Evolutionary conservation across 1,140 invertebrate genomes (phyloP).

Genomic region (Drosophila arawakana): DNA sequence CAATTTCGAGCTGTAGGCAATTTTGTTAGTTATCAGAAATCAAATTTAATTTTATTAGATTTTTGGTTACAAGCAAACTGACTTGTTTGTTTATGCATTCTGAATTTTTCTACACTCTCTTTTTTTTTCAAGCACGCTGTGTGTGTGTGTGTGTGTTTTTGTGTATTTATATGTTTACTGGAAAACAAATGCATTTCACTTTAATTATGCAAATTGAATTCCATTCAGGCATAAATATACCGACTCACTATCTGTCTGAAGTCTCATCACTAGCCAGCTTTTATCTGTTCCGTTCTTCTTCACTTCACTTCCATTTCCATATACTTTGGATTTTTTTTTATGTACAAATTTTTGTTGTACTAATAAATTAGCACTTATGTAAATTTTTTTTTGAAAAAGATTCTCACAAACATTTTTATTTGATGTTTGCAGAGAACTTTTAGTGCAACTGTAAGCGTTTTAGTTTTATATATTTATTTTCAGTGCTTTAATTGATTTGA

Average conservation of each 20-base stretch:
- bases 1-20: conserved; percentile 10
- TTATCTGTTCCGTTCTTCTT: background rate
- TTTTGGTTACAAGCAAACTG: conserved; percentile 39
- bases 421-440: conserved; percentile 43
- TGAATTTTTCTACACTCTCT: conserved; percentile 23
- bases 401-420: conserved; percentile 39
- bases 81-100: conserved; percentile 55
- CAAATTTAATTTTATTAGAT: conserved; percentile 36
- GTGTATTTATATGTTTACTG: conserved; percentile 40
- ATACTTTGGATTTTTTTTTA: conserved; percentile 59
- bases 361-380: conserved; percentile 72
- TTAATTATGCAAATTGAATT: conserved; percentile 79
- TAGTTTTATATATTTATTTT: conserved; percentile 20
- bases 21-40: conserved; percentile 25
- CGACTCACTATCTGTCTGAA: conserved; percentile 34
- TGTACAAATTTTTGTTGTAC: conserved; percentile 49
- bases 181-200: conserved; percentile 55
- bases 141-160: conserved; percentile 6
- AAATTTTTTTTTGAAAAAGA: conserved; percentile 48
- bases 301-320: conserved; percentile 67
- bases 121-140: background rate
- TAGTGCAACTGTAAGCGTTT: conserved; percentile 27
- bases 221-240: conserved; percentile 70
- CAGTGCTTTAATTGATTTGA: conserved; percentile 44
- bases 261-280: conserved; percentile 22